phyloP scores from a whole-genome alignment of 2,888 invertebrate genomes.

The Leptinotarsa haldemani region DNA sequence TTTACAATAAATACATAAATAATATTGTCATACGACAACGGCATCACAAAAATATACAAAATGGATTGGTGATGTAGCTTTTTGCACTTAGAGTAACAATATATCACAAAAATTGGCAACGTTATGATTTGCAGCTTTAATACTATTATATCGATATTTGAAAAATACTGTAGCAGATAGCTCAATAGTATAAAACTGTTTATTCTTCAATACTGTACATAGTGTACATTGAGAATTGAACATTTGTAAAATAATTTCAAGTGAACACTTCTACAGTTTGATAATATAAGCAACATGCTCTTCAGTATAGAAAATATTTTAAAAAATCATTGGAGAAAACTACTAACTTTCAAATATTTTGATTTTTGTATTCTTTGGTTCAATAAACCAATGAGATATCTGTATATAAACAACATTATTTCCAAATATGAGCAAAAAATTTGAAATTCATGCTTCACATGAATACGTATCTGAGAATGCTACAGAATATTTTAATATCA shows the following conservation, averaged over 20 bases:
- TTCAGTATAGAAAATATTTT: too few relatives aligned
- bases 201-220: constrained; percentile 14
- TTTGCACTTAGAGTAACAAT: constrained; percentile 32
- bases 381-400: background rate
- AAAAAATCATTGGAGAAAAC: background rate
- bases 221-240: background rate
- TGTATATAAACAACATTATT: background rate
- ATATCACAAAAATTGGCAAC: constrained; percentile 65
- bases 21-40: constrained; percentile 18
- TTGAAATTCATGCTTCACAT: background rate
- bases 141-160: constrained; percentile 28
- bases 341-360: background rate
- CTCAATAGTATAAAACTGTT: constrained; percentile 12
- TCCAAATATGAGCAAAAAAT: too few relatives aligned
- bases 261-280: too few relatives aligned
- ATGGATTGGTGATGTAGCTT: constrained; percentile 26
- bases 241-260: constrained; percentile 1
- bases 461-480: constrained; percentile 29
- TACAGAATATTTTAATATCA: constrained; percentile 42
- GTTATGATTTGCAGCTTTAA: constrained; percentile 46
- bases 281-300: too few relatives aligned
- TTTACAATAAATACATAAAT: constrained; percentile 25
- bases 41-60: constrained; percentile 21
- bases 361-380: background rate
- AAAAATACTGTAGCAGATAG: constrained; percentile 15